Percentiles rank a stretch among this genome's conserved stretches.
These are phyloP conservation scores for Cliona cf. orientalis DNA, from an alignment of 37 sponge, comb jelly and placozoan genomes.

Conservation along the genomic window DNA sequence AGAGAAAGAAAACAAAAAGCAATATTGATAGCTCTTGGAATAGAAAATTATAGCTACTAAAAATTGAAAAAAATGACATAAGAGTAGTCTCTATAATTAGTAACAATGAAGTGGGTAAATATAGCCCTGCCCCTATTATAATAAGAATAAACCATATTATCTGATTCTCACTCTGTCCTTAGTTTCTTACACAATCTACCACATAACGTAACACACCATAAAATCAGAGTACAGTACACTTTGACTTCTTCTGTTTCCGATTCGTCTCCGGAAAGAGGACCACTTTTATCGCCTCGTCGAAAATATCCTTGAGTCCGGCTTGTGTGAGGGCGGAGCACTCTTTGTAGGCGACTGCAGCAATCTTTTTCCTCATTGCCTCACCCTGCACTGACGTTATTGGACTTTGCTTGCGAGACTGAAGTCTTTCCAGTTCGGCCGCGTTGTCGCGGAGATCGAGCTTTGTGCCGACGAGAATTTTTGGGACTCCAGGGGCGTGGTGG, in stretches of 20 bases:
- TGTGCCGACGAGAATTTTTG: conserved; percentile 89
- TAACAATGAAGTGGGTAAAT: too few relatives aligned
- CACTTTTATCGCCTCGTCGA: conserved; percentile 90
- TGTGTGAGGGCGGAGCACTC: conserved; percentile 93
- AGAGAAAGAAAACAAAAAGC: too few relatives aligned
- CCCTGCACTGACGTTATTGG: conserved; percentile 70
- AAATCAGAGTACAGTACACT: conserved; percentile 58
- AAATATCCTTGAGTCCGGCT: conserved; percentile 88
- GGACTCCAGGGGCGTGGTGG: conserved; percentile 87
- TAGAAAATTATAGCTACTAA: too few relatives aligned
- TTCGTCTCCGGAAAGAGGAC: conserved; percentile 79
- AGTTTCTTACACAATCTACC: neutral
- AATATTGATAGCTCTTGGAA: too few relatives aligned
- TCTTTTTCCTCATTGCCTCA: conserved; percentile 78
- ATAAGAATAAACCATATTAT: neutral
- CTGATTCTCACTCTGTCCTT: neutral
- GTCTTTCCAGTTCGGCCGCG: conserved; percentile 64
- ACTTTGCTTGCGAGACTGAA: conserved; percentile 58
- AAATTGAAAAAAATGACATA: too few relatives aligned
- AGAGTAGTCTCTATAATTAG: too few relatives aligned
- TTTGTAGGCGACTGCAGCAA: conserved; percentile 73
- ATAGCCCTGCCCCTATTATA: too few relatives aligned
- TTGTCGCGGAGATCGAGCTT: conserved; percentile 88
- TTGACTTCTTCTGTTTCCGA: conserved; percentile 61
- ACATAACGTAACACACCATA: neutral